Conservation (phyloP, 2,888 invertebrate species). For the Plusia festucae region DNA sequence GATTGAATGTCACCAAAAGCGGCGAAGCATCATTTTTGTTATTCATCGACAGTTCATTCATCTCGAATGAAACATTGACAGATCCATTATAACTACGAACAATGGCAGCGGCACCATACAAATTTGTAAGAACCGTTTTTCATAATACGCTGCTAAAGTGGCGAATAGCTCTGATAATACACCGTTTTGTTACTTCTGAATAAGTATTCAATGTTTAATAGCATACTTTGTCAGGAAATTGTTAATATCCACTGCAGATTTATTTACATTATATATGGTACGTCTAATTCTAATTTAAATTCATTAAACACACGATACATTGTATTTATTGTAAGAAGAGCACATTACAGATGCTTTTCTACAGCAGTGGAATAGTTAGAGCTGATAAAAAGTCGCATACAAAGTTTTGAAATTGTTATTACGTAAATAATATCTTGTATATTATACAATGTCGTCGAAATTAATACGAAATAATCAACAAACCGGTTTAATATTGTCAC, state of each 20-base stretch:
- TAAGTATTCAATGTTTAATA: slow-evolving; percentile 42
- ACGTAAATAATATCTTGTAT: slow-evolving; percentile 15
- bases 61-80: slow-evolving; percentile 84
- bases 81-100: slow-evolving; percentile 82
- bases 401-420: not conserved
- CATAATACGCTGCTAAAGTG: slow-evolving; percentile 56
- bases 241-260: slow-evolving; percentile 40
- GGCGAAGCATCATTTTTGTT: slow-evolving; percentile 48
- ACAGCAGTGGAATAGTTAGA: not conserved
- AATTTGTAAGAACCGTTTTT: slow-evolving; percentile 65
- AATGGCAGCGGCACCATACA: slow-evolving; percentile 74
- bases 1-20: slow-evolving; percentile 46
- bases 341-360: too few species aligned
- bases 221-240: slow-evolving; percentile 29
- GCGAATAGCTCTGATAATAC: slow-evolving; percentile 49
- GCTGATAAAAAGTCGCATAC: not conserved
- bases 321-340: not conserved
- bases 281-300: slow-evolving; percentile 18
- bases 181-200: slow-evolving; percentile 43
- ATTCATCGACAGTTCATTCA: slow-evolving; percentile 78
- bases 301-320: not conserved
- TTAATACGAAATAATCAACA: slow-evolving; percentile 51
- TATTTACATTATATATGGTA: slow-evolving; percentile 7
- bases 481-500: slow-evolving; percentile 46
- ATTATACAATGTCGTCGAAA: slow-evolving; percentile 32